These are phyloP conservation scores for Aphidius colemani DNA, from an alignment of 2,888 invertebrate genomes.

Conservation along the genomic window DNA sequence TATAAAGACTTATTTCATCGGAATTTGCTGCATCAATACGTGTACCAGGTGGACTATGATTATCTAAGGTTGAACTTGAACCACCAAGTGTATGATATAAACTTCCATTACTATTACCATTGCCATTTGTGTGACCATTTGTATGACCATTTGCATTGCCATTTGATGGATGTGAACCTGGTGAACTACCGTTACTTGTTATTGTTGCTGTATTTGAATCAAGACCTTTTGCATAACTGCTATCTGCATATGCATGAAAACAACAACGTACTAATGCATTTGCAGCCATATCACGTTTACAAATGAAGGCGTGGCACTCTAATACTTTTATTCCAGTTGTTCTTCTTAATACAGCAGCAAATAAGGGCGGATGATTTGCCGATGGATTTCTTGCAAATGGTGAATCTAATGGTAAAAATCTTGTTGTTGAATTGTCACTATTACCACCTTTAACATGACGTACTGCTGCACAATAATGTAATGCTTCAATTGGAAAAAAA, in stretches of 20 bases:
- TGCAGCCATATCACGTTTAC: conserved; percentile 94
- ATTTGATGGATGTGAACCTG: neutral
- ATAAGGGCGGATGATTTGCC: conserved; percentile 92
- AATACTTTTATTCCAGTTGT: conserved; percentile 97
- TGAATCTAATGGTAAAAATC: conserved; percentile 93
- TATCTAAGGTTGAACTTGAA: conserved; percentile 58
- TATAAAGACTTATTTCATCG: conserved; percentile 83
- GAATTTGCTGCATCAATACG: conserved; percentile 60
- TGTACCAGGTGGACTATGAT: conserved; percentile 58
- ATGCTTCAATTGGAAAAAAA: conserved; percentile 93
- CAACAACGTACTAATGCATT: conserved; percentile 96
- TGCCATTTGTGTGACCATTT: conserved; percentile 39
- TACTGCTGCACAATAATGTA: conserved; percentile 96
- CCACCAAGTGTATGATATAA: conserved; percentile 59
- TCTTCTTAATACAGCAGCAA: conserved; percentile 93
- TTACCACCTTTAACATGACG: conserved; percentile 72
- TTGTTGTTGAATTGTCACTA: conserved; percentile 68
- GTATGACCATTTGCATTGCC: conserved; percentile 26
- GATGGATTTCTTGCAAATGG: conserved; percentile 93
- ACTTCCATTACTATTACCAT: conserved; percentile 47
- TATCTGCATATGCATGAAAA: conserved; percentile 97
- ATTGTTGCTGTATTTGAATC: conserved; percentile 54
- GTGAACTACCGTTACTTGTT: conserved; percentile 43
- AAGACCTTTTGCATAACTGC: conserved; percentile 80
- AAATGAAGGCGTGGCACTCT: conserved; percentile 98